Evolutionary conservation across 1,140 invertebrate species (phyloP).

Genomic region (Heliconius congener): DNA sequence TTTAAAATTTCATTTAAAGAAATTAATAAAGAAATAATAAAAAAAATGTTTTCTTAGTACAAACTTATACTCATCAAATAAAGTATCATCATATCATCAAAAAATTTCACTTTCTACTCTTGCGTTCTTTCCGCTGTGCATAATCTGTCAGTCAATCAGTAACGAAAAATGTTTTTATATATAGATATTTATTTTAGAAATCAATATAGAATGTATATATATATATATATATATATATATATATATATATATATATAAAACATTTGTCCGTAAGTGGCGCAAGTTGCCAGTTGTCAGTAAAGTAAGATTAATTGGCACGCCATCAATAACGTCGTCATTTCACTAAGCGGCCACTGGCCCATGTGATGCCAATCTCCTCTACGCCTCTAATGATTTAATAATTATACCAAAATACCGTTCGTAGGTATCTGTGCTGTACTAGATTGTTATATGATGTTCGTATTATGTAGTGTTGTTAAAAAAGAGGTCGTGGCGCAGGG

Average conservation of each 20-base stretch:
- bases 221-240: background rate
- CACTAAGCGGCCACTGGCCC: conserved; percentile 34
- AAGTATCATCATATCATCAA: too few relatives aligned
- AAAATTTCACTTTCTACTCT: too few relatives aligned
- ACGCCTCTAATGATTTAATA: conserved; percentile 28
- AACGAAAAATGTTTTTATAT: too few relatives aligned
- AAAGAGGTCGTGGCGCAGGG: too few relatives aligned
- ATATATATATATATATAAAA: background rate
- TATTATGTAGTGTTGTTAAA: too few relatives aligned
- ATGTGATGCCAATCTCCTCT: conserved; percentile 36
- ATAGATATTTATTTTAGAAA: too few relatives aligned
- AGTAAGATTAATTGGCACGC: conserved; percentile 43
- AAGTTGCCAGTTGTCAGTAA: conserved; percentile 27
- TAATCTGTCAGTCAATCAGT: too few relatives aligned
- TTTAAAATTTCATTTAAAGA: too few relatives aligned
- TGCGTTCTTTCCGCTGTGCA: too few relatives aligned
- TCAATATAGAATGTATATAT: background rate
- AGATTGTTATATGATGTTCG: background rate
- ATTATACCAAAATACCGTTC: background rate
- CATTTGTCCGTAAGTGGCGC: conserved; percentile 21
- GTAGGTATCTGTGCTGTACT: background rate
- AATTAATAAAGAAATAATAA: too few relatives aligned
- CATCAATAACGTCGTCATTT: conserved; percentile 42
- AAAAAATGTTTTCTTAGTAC: too few relatives aligned
- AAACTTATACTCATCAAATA: too few relatives aligned